These are phyloP conservation scores for Euwallacea similis DNA, from an alignment of 1,140 invertebrate genomes.

Conservation along the genomic window DNA sequence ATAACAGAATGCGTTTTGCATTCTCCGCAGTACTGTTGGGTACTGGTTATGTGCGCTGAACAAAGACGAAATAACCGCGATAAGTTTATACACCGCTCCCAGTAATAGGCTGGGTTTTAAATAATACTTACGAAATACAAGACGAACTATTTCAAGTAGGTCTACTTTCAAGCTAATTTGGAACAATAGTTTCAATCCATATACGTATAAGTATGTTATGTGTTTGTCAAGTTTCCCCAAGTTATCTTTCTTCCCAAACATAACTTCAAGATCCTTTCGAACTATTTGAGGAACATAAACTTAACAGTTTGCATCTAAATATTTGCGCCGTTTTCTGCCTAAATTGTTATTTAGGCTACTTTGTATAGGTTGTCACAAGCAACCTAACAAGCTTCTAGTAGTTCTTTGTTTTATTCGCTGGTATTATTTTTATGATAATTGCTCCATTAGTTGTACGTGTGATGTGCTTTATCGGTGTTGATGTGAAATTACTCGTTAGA, in stretches of 20 bases:
- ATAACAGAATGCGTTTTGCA: not conserved
- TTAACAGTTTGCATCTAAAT: slow-evolving; percentile 4
- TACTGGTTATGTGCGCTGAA: slow-evolving; percentile 21
- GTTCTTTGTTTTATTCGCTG: too few relatives aligned
- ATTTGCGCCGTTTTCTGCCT: not conserved
- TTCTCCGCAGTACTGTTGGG: not conserved
- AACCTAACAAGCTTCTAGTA: too few relatives aligned
- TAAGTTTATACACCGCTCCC: slow-evolving; percentile 26
- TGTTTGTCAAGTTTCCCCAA: not conserved
- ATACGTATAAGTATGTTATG: too few relatives aligned
- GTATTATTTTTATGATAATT: too few relatives aligned
- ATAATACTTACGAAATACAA: slow-evolving; percentile 34
- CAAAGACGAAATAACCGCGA: slow-evolving; percentile 15
- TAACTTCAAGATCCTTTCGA: not conserved
- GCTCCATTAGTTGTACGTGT: too few relatives aligned
- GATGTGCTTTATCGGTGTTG: too few relatives aligned
- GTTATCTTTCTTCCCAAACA: not conserved
- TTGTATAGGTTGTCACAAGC: too few relatives aligned
- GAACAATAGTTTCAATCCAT: too few relatives aligned
- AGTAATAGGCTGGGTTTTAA: slow-evolving; percentile 30
- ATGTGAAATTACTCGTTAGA: too few relatives aligned
- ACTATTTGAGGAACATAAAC: slow-evolving; percentile 17
- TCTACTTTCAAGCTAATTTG: not conserved
- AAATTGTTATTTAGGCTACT: not conserved
- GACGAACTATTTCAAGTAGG: slow-evolving; percentile 23